Base-by-base conservation (phyloP, 2,888 invertebrate species). In the Odontocerum albicorne region DNA sequence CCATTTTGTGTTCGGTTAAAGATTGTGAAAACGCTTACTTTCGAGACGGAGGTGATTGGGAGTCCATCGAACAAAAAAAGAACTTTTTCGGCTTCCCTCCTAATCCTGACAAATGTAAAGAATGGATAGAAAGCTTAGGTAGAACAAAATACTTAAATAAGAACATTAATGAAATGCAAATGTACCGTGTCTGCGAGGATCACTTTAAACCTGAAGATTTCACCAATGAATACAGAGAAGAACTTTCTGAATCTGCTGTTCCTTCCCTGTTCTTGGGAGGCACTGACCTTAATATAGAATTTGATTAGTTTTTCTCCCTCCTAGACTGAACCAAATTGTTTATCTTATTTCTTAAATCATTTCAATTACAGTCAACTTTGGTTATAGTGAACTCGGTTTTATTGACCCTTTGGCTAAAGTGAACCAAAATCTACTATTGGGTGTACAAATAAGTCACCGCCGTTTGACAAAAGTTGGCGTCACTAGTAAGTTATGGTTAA, bases 21-120 rank as follows among this genome's bases (percentile, higher is more conserved):
- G 45, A 45, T 13, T 51, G 56, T 33, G 40, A 51, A 4, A 56
- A 56, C 22, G 51, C 50, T n/a, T 56, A 56, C 17, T 45, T 32
- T 32, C 32, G 56, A 47, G 36, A 51, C 31, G 56, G 56, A 4
- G 42, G 31, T 13, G 43, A 56, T 27, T 56, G 56, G 56, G 51
- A 56, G 7, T 38, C 46, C 13, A 56, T 51, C 2, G 46, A 50
- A 32, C 56, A 56, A 36, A 51, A 35, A 1, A 56, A 56, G 19
- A 56, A 56, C 38, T 56, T 56, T 31, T 56, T 56, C 32, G 56
- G 56, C 1, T 51, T 51, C 21, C 56, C 56, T 16, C 42, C 46
- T n/a, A 47, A 42, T 16, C 19, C 32, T 35, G 42, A 51, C 4
- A 38, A 32, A 16, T 56, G 56, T 13, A 46, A 42, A 21, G 13